These are phyloP conservation scores for Tenodera sinensis DNA, from an alignment of 2,888 invertebrate genomes.

Conservation along the genomic window DNA sequence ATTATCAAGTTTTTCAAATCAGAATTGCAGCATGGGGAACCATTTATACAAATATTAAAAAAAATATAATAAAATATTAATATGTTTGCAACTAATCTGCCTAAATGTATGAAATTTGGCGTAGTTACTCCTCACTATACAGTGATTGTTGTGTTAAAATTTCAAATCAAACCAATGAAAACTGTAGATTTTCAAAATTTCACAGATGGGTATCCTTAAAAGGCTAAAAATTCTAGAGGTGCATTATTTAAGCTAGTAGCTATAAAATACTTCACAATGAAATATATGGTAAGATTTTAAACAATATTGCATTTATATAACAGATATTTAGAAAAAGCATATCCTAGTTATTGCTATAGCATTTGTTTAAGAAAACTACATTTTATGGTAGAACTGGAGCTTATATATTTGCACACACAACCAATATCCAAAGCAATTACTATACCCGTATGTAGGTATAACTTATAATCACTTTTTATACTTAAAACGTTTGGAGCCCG, in stretches of 20 bases:
- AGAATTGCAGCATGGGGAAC: too few relatives aligned
- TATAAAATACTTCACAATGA: not conserved
- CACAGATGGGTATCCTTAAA: too few relatives aligned
- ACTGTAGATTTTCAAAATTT: too few relatives aligned
- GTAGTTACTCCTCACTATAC: too few relatives aligned
- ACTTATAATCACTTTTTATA: not conserved
- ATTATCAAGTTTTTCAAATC: too few relatives aligned
- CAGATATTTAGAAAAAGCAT: not conserved
- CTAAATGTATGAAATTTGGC: too few relatives aligned
- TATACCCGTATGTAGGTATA: not conserved
- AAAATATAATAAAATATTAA: too few relatives aligned
- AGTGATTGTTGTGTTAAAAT: too few relatives aligned
- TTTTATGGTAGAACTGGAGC: not conserved
- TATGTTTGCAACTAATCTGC: too few relatives aligned
- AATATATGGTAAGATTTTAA: not conserved
- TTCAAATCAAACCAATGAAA: too few relatives aligned
- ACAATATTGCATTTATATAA: not conserved
- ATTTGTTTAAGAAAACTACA: not conserved
- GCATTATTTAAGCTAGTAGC: not conserved
- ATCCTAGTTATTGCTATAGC: not conserved
- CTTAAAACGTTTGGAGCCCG: not conserved
- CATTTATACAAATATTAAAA: too few relatives aligned
- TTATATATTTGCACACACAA: not conserved
- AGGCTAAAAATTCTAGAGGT: not conserved
- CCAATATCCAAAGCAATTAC: not conserved